phyloP scores from a whole-genome alignment of 2,888 invertebrate species.

The Tetheella fluctuosa region DNA sequence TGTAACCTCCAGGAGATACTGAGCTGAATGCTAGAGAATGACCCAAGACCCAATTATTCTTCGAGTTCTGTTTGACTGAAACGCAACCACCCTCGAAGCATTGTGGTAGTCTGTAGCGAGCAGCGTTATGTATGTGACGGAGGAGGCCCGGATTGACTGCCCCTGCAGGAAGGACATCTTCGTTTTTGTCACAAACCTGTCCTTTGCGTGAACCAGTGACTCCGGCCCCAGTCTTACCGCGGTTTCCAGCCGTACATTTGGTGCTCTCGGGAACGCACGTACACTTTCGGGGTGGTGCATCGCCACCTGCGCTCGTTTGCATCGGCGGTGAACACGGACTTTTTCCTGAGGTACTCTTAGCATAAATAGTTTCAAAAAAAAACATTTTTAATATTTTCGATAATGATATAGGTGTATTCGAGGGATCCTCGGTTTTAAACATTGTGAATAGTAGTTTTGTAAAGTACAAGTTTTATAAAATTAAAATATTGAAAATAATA shows the following conservation, averaged over 20 bases:
- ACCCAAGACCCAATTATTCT: slow-evolving; percentile 69
- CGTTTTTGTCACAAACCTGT: slow-evolving; percentile 42
- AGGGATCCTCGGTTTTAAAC: slow-evolving; percentile 28
- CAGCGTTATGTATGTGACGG: slow-evolving; percentile 73
- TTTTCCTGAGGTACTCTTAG: slow-evolving; percentile 46
- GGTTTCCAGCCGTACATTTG: slow-evolving; percentile 54
- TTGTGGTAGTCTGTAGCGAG: slow-evolving; percentile 73
- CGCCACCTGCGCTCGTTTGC: slow-evolving; percentile 42
- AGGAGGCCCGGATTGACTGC: slow-evolving; percentile 70
- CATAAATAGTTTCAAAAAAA: slow-evolving; percentile 64
- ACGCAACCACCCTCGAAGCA: slow-evolving; percentile 77
- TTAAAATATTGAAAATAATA: background rate
- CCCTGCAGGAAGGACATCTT: slow-evolving; percentile 57
- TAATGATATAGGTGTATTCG: slow-evolving; percentile 46
- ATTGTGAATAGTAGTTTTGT: slow-evolving; percentile 22
- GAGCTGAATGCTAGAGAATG: slow-evolving; percentile 76
- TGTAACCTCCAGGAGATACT: slow-evolving; percentile 78
- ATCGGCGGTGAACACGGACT: slow-evolving; percentile 24
- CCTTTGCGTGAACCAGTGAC: slow-evolving; percentile 72
- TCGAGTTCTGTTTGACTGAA: slow-evolving; percentile 66
- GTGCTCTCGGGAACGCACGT: slow-evolving; percentile 39
- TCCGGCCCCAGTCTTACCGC: slow-evolving; percentile 78
- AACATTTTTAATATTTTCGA: slow-evolving; percentile 60
- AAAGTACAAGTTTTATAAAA: background rate
- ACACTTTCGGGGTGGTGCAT: slow-evolving; percentile 41